A percentile compares a stretch with the other conserved stretches of the same genome.
Evolutionary conservation across 2,888 invertebrate species (phyloP).

Genomic region (Drosophila recens): DNA sequence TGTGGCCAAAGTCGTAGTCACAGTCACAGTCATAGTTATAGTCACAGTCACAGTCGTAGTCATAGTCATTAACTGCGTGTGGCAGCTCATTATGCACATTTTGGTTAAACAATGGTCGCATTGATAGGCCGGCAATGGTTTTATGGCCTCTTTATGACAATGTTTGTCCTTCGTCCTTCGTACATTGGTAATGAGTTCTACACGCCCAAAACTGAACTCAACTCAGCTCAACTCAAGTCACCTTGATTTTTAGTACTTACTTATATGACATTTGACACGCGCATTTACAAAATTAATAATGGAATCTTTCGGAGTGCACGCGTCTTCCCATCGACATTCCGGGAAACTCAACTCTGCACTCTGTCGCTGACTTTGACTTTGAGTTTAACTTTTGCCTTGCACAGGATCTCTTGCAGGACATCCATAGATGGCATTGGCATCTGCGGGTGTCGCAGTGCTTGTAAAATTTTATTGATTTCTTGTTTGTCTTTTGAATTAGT

Average conservation of each 20-base stretch:
- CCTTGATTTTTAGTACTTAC: constrained; percentile 68
- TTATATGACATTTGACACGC: constrained; percentile 72
- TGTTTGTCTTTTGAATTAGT: constrained; percentile 61
- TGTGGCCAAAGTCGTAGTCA: constrained; percentile 14
- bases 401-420: constrained; percentile 1
- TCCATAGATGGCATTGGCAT: constrained; percentile 34
- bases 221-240: constrained; percentile 33
- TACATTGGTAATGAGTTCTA: constrained; percentile 47
- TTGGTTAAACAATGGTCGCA: constrained; percentile 65
- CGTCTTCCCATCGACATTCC: constrained; percentile 46
- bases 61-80: constrained; percentile 82
- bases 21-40: too few species aligned
- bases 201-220: constrained; percentile 41
- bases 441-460: constrained; percentile 71
- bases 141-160: constrained; percentile 59
- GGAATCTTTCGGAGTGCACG: constrained; percentile 59
- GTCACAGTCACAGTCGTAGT: not conserved
- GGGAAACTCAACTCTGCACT: constrained; percentile 15
- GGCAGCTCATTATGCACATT: constrained; percentile 82
- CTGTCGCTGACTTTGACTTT: constrained; percentile 28
- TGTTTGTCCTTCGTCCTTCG: constrained; percentile 53
- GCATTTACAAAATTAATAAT: constrained; percentile 78
- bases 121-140: constrained; percentile 60
- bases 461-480: constrained; percentile 73
- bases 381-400: constrained; percentile 28